A percentile compares a stretch with the other conserved stretches of the same genome.
Conservation (phyloP, 2,888 invertebrate species). For the Melanchra persicariae region DNA sequence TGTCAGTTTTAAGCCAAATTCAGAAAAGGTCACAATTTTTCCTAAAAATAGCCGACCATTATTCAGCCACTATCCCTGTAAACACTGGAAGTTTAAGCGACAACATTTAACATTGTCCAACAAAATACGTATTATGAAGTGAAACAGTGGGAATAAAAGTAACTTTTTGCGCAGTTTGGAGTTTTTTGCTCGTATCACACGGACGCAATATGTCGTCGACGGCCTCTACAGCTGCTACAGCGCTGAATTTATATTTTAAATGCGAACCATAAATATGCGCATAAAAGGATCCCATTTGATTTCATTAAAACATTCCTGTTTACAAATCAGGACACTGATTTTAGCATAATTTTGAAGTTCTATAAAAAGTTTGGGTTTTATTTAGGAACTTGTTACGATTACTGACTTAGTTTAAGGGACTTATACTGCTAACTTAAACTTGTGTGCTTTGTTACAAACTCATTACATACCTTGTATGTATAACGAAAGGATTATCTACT, state of each 20-base stretch:
- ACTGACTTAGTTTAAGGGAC: neutral
- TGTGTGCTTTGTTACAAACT: neutral
- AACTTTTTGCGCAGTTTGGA: constrained; percentile 58
- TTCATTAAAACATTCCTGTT: constrained; percentile 77
- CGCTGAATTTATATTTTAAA: constrained; percentile 73
- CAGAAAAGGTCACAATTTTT: neutral
- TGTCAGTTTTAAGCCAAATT: constrained; percentile 4
- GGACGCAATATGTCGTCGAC: constrained; percentile 76
- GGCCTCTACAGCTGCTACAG: constrained; percentile 66
- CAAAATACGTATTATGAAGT: constrained; percentile 60
- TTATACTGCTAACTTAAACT: constrained; percentile 8
- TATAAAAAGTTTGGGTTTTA: constrained; percentile 45
- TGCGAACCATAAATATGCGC: constrained; percentile 86
- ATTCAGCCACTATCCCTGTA: constrained; percentile 39
- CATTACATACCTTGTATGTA: neutral
- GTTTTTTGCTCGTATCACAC: constrained; percentile 73
- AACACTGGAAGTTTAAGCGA: constrained; percentile 42
- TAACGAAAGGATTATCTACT: neutral
- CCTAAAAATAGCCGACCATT: constrained; percentile 24
- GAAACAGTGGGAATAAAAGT: constrained; percentile 57
- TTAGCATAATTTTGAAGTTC: constrained; percentile 72
- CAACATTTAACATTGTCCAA: constrained; percentile 43
- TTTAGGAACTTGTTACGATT: constrained; percentile 1
- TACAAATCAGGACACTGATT: constrained; percentile 70
- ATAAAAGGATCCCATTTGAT: constrained; percentile 87